Base-by-base conservation (phyloP, 92 coral and sea anemone genomes). In the Heliopora coerulea region DNA sequence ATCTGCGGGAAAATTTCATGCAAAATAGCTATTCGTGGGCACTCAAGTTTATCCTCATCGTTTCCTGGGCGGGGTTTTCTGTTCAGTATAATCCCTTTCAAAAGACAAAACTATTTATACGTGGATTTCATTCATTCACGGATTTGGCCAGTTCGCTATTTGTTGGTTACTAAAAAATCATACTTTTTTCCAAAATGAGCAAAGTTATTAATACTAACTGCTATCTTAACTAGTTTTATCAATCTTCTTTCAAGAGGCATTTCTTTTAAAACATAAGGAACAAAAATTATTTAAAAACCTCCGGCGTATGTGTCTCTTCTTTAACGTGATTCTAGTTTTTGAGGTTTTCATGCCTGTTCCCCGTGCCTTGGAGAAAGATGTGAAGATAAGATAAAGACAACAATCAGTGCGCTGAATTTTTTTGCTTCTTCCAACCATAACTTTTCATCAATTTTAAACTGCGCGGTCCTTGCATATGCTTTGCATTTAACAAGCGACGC, bases 51-150 rank as follows among this genome's bases (percentile, higher is more conserved):
- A 54, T 17, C 62, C 63, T 32, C 49, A 50, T 27, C 31, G 52
- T 52, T 70, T 70, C 77, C 77, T 70, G 77, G 77, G 77, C 63
- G 77, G 77, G 54, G 77, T 39, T 31, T 70, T 54, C 8, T 70
- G 37, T 70, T 70, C 77, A 49, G 29, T 8, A 70, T 33, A 52
- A 70, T 52, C 30, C 77, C 35, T 70, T 54, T 56, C 62, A 54
- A 70, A 27, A 20, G 20, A 31, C 32, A 48, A 49, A 50, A 17
- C 21, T n/a, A 5, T 50, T 50, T 50, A 50, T n/a, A n/a, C 26
- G 23, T 23, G 3, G 3, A 56, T 56, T 56, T 15, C 17, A 13
- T 56, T 23, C 33, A 3, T 28, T 56, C 61, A 28, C n/a, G n/a
- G 14, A 2, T 46, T 56, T 56, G 14, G 33, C 61, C 61, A 31